Base-by-base conservation (phyloP, 2,797 vertebrate species). In the Melanitta fusca region DNA sequence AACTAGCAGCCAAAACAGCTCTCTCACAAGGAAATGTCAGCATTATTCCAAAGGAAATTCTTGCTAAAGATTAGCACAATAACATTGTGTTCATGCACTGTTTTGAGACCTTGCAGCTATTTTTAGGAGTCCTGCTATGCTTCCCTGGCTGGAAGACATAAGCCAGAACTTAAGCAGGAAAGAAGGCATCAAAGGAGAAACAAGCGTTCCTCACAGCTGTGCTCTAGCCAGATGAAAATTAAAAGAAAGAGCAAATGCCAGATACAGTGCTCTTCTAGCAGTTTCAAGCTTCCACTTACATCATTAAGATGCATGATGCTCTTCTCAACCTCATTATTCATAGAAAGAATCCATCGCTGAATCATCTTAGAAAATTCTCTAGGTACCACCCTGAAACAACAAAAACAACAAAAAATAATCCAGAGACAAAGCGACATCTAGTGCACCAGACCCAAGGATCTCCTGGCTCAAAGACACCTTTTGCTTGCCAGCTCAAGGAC, bases 341-440 rank as follows among this genome's bases (percentile, higher is more conserved):
- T 47, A 21, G 96, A 97, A 78, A 97, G 84, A 88, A 97, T 56
- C 94, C 94, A 97, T 2, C 84, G 88, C 20, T 95, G 96, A 92
- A 97, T 89, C 96, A 96, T 96, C 69, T 88, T 88, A 89, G 95
- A 97, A 82, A 97, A 80, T 17, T 94, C 66, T 57, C 11, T 39
- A 73, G 82, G 88, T 69, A 84, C 66, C n/a, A 81, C 27, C 62
- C 82, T 98, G 25, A 74, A 75, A 32, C 4, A 58, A 58, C 30
- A 13, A 12, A 38, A 38, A 83, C 39, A 74, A 69, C 61, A 49
- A 38, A 65, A 68, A 11, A 5, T 89, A 80, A 51, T 45, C 13
- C 41, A 79, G 36, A 78, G 84, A 41, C 14, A 84, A 81, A 80
- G 30, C 43, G 49, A 56, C 9, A 8, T 81, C 43, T 47, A n/a